Evolutionary conservation across 2,113 vertebrate species (phyloP).

Genomic region (Seriola quinqueradiata): DNA sequence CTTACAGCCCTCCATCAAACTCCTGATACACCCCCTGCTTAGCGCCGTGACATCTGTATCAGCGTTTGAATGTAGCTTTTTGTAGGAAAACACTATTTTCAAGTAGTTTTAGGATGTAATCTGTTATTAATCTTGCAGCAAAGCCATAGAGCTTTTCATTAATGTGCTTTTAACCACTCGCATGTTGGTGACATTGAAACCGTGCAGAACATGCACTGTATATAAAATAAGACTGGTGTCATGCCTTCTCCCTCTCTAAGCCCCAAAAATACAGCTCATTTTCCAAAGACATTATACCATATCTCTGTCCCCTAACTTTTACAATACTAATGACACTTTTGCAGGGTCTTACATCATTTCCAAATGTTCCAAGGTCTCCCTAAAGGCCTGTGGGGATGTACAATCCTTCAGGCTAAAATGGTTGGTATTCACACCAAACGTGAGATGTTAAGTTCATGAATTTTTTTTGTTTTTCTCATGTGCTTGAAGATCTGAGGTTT

Average conservation of each 20-base stretch:
- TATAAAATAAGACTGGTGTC: background rate
- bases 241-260: background rate
- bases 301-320: constrained; percentile 43
- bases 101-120: constrained; percentile 2
- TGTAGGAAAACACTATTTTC: constrained; percentile 3
- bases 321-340: constrained; percentile 39
- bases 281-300: background rate
- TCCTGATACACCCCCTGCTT: constrained; percentile 1
- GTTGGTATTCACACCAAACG: constrained; percentile 51
- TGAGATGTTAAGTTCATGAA: constrained; percentile 21
- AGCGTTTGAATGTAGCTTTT: background rate
- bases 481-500: constrained; percentile 37
- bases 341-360: constrained; percentile 63
- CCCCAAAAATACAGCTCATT: background rate
- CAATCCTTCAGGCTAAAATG: constrained; percentile 45
- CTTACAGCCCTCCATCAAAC: constrained; percentile 46
- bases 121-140: constrained; percentile 4
- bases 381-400: constrained; percentile 43
- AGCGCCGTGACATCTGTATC: constrained; percentile 23
- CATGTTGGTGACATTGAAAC: background rate
- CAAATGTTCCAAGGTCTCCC: constrained; percentile 32
- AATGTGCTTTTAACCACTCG: background rate
- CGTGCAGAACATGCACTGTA: background rate
- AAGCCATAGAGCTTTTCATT: background rate
- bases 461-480: constrained; percentile 5